Percentiles rank a stretch among this genome's conserved stretches.
These are phyloP conservation scores for Marmota flaviventris DNA, from an alignment of 2,113 vertebrate species.

Conservation along the genomic window DNA sequence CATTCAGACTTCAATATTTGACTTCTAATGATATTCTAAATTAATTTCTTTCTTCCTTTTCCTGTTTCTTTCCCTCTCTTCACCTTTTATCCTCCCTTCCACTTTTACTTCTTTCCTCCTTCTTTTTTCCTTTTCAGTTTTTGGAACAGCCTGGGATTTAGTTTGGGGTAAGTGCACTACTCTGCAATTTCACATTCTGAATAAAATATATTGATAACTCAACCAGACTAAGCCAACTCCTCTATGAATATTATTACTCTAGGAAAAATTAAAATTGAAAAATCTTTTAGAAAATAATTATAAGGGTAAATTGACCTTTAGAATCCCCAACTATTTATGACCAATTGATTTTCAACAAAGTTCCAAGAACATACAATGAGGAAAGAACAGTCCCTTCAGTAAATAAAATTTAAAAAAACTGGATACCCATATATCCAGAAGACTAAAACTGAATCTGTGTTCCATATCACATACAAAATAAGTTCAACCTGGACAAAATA, in stretches of 20 bases:
- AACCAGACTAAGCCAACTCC: not conserved
- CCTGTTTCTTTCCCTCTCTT: accelerated
- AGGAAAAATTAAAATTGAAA: not conserved
- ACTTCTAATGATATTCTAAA: not conserved
- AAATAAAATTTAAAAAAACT: too few relatives aligned
- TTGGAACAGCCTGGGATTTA: not conserved
- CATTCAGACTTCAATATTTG: not conserved
- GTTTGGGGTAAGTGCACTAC: not conserved
- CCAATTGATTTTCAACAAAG: too few relatives aligned
- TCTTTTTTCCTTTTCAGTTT: too few relatives aligned
- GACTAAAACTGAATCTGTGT: too few relatives aligned
- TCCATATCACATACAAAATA: too few relatives aligned
- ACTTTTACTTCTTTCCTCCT: not conserved
- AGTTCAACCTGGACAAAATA: too few relatives aligned
- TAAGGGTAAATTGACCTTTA: not conserved
- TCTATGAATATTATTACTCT: not conserved
- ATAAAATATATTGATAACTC: not conserved
- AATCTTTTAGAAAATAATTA: not conserved
- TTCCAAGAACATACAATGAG: too few relatives aligned
- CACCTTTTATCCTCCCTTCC: accelerated
- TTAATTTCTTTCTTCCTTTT: not conserved
- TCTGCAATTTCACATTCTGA: not conserved
- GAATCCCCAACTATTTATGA: too few relatives aligned
- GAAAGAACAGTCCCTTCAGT: too few relatives aligned
- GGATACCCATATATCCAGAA: too few relatives aligned